These are phyloP conservation scores for Leucania comma DNA, from an alignment of 2,888 invertebrate species.

Conservation along the genomic window DNA sequence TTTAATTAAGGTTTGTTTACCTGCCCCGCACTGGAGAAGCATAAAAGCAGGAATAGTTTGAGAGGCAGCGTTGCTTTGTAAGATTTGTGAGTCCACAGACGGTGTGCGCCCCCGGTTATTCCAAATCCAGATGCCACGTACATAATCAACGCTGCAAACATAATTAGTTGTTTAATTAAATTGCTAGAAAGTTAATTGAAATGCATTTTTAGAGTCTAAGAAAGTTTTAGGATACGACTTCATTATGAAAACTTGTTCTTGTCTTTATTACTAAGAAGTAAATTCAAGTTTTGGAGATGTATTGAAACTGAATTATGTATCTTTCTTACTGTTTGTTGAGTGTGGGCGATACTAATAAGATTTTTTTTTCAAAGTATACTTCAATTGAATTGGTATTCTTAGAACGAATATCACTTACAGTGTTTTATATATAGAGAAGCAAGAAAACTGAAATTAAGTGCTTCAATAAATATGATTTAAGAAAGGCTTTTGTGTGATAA, in stretches of 20 bases:
- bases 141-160: constrained; percentile 88
- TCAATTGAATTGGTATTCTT: constrained; percentile 15
- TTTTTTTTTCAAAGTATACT: background rate
- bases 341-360: background rate
- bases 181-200: constrained; percentile 35
- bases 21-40: constrained; percentile 92
- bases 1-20: constrained; percentile 80
- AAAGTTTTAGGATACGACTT: constrained; percentile 12
- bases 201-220: constrained; percentile 20
- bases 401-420: background rate
- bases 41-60: constrained; percentile 90
- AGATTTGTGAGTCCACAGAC: constrained; percentile 93
- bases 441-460: constrained; percentile 16
- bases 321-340: background rate
- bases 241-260: constrained; percentile 10
- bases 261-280: background rate
- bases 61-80: constrained; percentile 92
- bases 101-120: constrained; percentile 93
- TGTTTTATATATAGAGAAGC: constrained; percentile 2
- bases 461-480: constrained; percentile 34
- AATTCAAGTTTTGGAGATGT: background rate
- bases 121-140: constrained; percentile 92
- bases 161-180: constrained; percentile 51
- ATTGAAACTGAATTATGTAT: background rate
- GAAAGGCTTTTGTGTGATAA: constrained; percentile 36